Base-by-base conservation (phyloP, 2,888 invertebrate species). In the Nipponacmea schrenckii region DNA sequence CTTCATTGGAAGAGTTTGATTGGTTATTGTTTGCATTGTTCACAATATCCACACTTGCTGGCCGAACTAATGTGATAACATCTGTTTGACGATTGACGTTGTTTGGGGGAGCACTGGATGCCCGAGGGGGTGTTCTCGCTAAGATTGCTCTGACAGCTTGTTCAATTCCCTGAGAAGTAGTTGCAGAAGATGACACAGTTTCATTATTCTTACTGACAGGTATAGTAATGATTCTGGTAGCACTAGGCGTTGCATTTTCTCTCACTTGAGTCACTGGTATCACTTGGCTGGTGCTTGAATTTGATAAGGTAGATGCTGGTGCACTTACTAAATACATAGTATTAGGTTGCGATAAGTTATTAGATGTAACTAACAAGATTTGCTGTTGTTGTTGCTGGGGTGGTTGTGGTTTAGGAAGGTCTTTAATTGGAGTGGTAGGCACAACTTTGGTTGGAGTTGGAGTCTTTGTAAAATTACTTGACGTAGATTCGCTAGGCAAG, bases 71-170 rank as follows among this genome's bases (percentile, higher is more conserved):
- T 5, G 79, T 76, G 15, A 72, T 74, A 24, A 70, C 74, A 14
- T 74, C 71, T 17, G 72, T 48, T 20, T 64, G 74, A n/a, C 63
- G 62, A 26, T 76, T 69, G 17, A 62, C 46, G 26, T 75, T 70
- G 62, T 76, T 74, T 12, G 79, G 84, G n/a, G 85, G 84, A 24
- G 84, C 84, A 77, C 83, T 83, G 2, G 84, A 79, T 14, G 84
- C 83, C 14, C 84, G 75, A 15, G 83, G 81, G 15, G 82, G 83
- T 2, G 80, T 73, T 24, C 48, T 76, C 12, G 65, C 71, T 20
- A 77, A 69, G 27, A 77, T 74, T 17, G 74, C 75, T 24, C 76
- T 68, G 44, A 76, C 70, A 31, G 76, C 74, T 10, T 56, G 56
- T 56, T 72, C 71, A 26, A 74, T 71, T 39, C 72, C 72, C 71